These are phyloP conservation scores for Cherax destructor DNA, from an alignment of 1,140 invertebrate genomes.

Conservation along the genomic window DNA sequence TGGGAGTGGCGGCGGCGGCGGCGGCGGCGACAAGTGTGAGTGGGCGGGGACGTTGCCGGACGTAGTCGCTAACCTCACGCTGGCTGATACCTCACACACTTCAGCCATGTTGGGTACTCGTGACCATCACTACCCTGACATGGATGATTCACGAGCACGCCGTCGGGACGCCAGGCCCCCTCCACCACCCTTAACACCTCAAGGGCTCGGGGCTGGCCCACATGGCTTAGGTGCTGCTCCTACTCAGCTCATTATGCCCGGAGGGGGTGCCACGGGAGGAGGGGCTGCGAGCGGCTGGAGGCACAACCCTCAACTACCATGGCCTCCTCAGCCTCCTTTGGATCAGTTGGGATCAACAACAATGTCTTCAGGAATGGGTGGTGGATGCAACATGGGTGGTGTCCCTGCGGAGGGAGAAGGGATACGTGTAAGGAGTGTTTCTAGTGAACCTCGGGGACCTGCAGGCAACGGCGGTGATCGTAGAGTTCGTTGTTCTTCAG, in stretches of 20 bases:
- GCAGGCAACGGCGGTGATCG: slow-evolving; percentile 72
- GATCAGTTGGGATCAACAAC: slow-evolving; percentile 51
- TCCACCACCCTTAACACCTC: slow-evolving; percentile 54
- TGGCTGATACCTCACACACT: slow-evolving; percentile 15
- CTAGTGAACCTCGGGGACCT: slow-evolving; percentile 73
- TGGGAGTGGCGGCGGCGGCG: slow-evolving; percentile 13
- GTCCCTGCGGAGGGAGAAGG: slow-evolving; percentile 67
- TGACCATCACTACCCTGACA: slow-evolving; percentile 57
- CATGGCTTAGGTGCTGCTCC: slow-evolving; percentile 50
- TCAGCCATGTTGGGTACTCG: slow-evolving; percentile 52
- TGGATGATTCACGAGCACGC: slow-evolving; percentile 35
- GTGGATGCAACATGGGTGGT: background rate
- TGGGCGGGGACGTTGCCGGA: slow-evolving; percentile 46
- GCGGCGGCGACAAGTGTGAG: slow-evolving; percentile 10
- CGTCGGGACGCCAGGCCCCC: slow-evolving; percentile 55
- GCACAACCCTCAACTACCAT: slow-evolving; percentile 49
- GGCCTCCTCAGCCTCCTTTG: slow-evolving; percentile 68
- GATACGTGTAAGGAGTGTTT: slow-evolving; percentile 73
- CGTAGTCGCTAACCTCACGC: slow-evolving; percentile 47
- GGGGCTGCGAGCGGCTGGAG: slow-evolving; percentile 83
- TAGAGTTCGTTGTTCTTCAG: slow-evolving; percentile 69
- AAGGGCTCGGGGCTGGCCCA: slow-evolving; percentile 51
- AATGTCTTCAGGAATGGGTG: slow-evolving; percentile 35
- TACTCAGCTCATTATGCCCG: slow-evolving; percentile 18
- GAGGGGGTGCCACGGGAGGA: slow-evolving; percentile 83